phyloP scores from a whole-genome alignment of 2,797 vertebrate species.

The Odontamblyopus lacepedii region DNA sequence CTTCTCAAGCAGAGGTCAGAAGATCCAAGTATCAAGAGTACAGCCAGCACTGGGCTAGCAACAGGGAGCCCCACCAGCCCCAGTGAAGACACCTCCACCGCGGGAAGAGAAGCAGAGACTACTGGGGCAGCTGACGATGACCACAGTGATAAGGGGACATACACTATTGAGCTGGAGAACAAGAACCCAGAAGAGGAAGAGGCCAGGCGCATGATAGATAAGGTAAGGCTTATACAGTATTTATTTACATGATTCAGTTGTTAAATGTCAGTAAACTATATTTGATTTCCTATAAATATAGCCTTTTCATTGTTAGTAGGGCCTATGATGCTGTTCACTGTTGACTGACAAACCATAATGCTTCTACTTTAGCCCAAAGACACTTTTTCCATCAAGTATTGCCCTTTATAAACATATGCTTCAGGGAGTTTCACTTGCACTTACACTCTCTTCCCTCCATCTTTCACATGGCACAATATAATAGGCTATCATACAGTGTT shows the following conservation, averaged over 20 bases:
- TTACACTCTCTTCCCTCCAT: conserved; percentile 20
- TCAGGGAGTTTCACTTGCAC: conserved; percentile 38
- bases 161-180: conserved; percentile 95
- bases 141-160: conserved; percentile 96
- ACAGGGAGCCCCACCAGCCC: conserved; percentile 78
- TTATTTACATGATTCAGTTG: neutral
- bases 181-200: conserved; percentile 92
- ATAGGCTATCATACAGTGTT: neutral
- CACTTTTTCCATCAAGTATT: conserved; percentile 44
- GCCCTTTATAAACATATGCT: conserved; percentile 40
- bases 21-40: conserved; percentile 86
- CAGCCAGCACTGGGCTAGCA: conserved; percentile 85
- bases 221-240: conserved; percentile 71
- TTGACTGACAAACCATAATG: conserved; percentile 46
- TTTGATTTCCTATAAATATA: neutral
- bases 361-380: conserved; percentile 45
- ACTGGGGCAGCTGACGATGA: conserved; percentile 83
- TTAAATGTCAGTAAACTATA: neutral
- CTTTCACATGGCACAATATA: conserved; percentile 8
- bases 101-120: conserved; percentile 62
- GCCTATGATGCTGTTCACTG: conserved; percentile 31
- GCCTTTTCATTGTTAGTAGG: conserved; percentile 31
- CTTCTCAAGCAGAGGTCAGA: conserved; percentile 93
- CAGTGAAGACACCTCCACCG: conserved; percentile 79
- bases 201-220: conserved; percentile 96